Base-by-base conservation (phyloP, 2,113 vertebrate genomes). In the Deroptyus accipitrinus region DNA sequence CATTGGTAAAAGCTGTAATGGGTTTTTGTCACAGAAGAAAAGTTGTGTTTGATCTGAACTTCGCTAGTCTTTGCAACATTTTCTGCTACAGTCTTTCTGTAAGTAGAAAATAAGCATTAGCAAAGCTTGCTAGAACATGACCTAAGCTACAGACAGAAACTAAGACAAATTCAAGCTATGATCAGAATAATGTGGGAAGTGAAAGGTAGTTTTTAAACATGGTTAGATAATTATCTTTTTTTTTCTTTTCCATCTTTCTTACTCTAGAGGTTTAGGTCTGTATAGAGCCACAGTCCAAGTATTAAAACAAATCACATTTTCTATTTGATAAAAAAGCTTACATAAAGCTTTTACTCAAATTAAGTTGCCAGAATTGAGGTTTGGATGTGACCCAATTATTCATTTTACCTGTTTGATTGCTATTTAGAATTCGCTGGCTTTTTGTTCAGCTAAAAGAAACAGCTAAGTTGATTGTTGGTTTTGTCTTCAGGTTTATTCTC, bases 331-430 rank as follows among this genome's bases (percentile, higher is more conserved):
- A 63, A 90, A 63, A 42, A 73, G 5, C 4, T 49, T 19, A 83
- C 15, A 13, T 67, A 86, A 66, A 84, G 46, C 66, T 91, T 92
- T 95, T 78, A 86, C 12, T 78, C 35, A 94, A 86, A 92, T 83
- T 81, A 92, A 68, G 20, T 27, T 87, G 42, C 22, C 51, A 79
- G 46, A 89, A 75, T 22, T 57, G 51, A 86, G n/a, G 23, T 86
- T 77, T 95, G 76, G 68, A 86, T 77, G n/a, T 54, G 24, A 83
- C 23, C 16, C 68, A 88, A 51, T 63, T 90, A 83, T 44, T 92
- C 37, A 54, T 83, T 92, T 91, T 55, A 70, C 73, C 39, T 83
- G 28, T 73, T 49, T 39, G 15, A 69, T 37, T 74, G 41, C 37
- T 91, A 44, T 35, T 86, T 68, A 61, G 59, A 69, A 94, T 39